phyloP scores from a whole-genome alignment of 2,797 vertebrate species.

The Megaceryle alcyon region DNA sequence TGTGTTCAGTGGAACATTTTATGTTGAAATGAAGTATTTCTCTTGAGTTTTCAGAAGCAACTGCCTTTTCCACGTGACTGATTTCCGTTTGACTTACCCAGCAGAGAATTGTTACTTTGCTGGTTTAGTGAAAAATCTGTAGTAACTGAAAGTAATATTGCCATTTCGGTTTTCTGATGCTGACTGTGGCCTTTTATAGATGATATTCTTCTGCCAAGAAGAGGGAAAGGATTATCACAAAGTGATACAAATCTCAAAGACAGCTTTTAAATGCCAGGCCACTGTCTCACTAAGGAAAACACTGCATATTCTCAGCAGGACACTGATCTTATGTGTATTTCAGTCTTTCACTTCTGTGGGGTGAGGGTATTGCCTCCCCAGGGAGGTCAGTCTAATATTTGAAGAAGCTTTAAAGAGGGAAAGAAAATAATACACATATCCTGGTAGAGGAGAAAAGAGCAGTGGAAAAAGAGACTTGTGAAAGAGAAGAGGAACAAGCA shows the following conservation, averaged over 20 bases:
- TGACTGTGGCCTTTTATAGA: neutral
- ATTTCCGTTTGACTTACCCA: neutral
- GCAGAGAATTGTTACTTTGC: neutral
- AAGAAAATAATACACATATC: neutral
- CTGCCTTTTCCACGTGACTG: neutral
- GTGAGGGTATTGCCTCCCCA: neutral
- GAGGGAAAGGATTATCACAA: neutral
- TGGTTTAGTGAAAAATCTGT: neutral
- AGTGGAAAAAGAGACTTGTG: neutral
- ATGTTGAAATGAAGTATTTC: neutral
- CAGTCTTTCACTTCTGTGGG: slow-evolving; percentile 23
- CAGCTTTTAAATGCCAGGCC: neutral
- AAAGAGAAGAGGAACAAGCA: neutral
- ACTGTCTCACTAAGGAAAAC: neutral
- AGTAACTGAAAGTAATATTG: neutral
- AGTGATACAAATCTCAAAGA: neutral
- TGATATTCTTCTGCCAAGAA: neutral
- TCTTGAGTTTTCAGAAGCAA: neutral
- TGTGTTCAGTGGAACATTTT: neutral
- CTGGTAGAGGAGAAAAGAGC: neutral
- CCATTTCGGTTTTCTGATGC: neutral
- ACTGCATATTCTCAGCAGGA: neutral
- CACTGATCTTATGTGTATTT: neutral
- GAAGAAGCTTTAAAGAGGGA: slow-evolving; percentile 12
- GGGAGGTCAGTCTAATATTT: slow-evolving; percentile 15